Evolutionary conservation across 2,113 vertebrate genomes (phyloP), one percentile per base, ranked within the genome.

Genomic region (Bos indicus): DNA sequence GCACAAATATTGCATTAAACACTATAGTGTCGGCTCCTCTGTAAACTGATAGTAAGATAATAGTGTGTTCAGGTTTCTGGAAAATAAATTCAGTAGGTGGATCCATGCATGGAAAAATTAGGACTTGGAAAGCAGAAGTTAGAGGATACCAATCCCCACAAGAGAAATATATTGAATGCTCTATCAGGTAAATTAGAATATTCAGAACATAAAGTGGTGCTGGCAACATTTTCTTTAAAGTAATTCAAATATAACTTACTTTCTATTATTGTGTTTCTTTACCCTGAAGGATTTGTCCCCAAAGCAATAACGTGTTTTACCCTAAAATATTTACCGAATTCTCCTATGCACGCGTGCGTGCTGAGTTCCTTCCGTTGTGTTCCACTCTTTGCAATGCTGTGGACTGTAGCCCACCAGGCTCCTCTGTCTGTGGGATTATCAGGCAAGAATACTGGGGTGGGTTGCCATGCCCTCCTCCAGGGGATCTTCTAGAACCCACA

Each of bases 51-150:
- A 93, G 91, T 51, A 92, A 96, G 80, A 96, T 1, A 67, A 93
- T 67, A 30, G 23, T 90, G 26, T 90, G 77, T 56, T 92, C 83
- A 62, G 74, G 48, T 90, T 96, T 92, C 96, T 95, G 74, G 84
- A 88, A 97, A 96, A 94, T 95, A 88, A 91, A 97, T 89, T 87
- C 92, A 96, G 64, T 46, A 92, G 21, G 14, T 67, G 46, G 88
- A 90, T 95, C 46, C 46, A 71, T 59, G 62, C 60, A 25, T 90
- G 87, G 84, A 87, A 97, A 96, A 91, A 80, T 40, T 62, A 91
- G n/a, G 10, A 51, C 80, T 81, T 90, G 17, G 54, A 88, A 93
- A 88, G 8, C 52, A 93, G 67, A 96, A 67, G 15, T 51, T 43
- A 93, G 36, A 91, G 17, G 26, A 96, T 62, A 30, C 7, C 6